These are phyloP conservation scores for Chrysodeixis includens DNA, from an alignment of 2,888 invertebrate species.

Conservation along the genomic window DNA sequence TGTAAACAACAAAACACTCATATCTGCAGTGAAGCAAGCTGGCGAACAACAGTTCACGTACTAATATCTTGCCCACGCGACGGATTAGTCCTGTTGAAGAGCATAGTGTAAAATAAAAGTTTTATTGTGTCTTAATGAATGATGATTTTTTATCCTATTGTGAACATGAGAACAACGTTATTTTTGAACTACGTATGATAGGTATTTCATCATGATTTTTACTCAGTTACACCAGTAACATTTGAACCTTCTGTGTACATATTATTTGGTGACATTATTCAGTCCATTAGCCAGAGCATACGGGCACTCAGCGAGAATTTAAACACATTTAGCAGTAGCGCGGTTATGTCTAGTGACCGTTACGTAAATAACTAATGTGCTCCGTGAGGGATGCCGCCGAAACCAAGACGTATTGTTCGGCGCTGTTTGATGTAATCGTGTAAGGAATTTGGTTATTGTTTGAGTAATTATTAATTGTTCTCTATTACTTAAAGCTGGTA, in stretches of 20 bases:
- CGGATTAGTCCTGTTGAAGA: no score
- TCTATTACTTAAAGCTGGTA: background rate
- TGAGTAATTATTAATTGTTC: background rate
- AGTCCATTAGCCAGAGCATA: constrained; percentile 43
- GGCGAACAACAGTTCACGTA: no score
- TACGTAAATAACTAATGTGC: constrained; percentile 47
- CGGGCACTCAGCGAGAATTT: constrained; percentile 50
- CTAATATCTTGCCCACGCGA: no score
- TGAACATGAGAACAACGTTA: no score
- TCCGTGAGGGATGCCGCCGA: constrained; percentile 32
- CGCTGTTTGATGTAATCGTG: constrained; percentile 11
- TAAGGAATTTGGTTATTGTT: background rate
- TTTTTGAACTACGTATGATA: no score
- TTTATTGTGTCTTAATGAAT: no score
- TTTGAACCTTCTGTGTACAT: constrained; percentile 14
- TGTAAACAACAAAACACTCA: no score
- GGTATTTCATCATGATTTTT: no score
- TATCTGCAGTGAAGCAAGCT: no score
- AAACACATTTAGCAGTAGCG: constrained; percentile 45
- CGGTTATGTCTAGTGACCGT: constrained; percentile 49
- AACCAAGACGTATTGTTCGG: constrained; percentile 13
- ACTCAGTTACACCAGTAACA: background rate
- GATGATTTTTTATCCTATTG: no score
- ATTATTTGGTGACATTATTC: constrained; percentile 8
- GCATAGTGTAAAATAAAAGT: no score